Evolutionary conservation across 23 tunicate genomes (phyloP).

Genomic region (Halocynthia aurantium): DNA sequence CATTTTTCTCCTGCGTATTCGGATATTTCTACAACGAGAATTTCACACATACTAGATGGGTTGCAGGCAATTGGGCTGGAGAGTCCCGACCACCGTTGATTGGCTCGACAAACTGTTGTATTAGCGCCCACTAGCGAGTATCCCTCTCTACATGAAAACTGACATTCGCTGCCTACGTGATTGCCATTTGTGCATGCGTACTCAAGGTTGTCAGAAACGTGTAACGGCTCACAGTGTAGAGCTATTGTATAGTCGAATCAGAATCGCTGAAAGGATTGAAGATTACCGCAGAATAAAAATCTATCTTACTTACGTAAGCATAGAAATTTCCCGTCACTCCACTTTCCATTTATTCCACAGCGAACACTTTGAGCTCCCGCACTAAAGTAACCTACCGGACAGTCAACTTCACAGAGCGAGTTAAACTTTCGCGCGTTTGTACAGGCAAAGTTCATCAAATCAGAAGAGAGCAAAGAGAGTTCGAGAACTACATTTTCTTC

Average conservation of each 20-base stretch:
- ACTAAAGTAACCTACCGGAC: not conserved
- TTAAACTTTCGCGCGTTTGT: not conserved
- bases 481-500: not conserved
- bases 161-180: not conserved
- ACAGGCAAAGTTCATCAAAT: not conserved
- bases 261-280: not conserved
- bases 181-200: not conserved
- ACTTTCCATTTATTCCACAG: slow-evolving; percentile 2
- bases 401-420: not conserved
- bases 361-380: not conserved
- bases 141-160: not conserved
- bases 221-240: not conserved
- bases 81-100: slow-evolving; percentile 1
- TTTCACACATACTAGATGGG: not conserved
- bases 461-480: too few relatives aligned
- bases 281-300: not conserved
- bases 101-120: not conserved
- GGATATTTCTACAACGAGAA: not conserved
- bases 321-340: not conserved
- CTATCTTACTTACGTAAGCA: not conserved
- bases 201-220: not conserved
- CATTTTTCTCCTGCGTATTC: too few relatives aligned
- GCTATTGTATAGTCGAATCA: not conserved
- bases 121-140: not conserved
- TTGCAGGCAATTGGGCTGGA: not conserved